phyloP scores from a whole-genome alignment of 2,888 invertebrate genomes.

The Latrodectus elegans region DNA sequence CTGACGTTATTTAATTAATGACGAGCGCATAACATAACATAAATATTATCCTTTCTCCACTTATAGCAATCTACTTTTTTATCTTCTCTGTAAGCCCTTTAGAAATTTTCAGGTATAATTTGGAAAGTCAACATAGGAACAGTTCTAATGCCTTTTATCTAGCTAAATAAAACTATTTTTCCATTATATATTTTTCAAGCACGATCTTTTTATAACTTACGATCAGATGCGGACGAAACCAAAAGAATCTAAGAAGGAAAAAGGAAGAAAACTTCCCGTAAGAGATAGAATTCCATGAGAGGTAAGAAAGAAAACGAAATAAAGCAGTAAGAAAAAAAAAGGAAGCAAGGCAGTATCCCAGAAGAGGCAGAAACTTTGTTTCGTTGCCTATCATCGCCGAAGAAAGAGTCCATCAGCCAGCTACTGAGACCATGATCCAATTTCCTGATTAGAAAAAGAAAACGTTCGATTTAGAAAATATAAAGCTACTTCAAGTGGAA shows the following conservation, averaged over 20 bases:
- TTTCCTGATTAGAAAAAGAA: constrained; percentile 58
- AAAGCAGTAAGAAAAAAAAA: neutral
- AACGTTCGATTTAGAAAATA: constrained; percentile 59
- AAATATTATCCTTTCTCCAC: no score
- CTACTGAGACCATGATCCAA: constrained; percentile 52
- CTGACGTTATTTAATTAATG: no score
- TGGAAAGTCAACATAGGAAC: no score
- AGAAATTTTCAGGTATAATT: no score
- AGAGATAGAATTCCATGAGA: constrained; percentile 24
- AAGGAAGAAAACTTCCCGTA: constrained; percentile 17
- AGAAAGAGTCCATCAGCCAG: constrained; percentile 50
- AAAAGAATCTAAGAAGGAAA: neutral
- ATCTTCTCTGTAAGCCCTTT: no score
- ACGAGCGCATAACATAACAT: no score
- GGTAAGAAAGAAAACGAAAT: no score
- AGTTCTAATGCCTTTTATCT: no score
- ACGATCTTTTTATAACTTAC: constrained; percentile 41
- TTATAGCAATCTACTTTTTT: no score
- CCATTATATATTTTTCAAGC: constrained; percentile 15
- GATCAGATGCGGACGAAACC: constrained; percentile 10
- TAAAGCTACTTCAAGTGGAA: constrained; percentile 43
- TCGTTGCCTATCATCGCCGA: constrained; percentile 46
- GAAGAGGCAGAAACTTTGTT: constrained; percentile 36
- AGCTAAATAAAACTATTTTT: no score
- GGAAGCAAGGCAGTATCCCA: neutral